A percentile compares a stretch with the other conserved stretches of the same genome.
These are phyloP conservation scores for Panthera uncia DNA, from an alignment of 2,113 vertebrate genomes.

Conservation along the genomic window DNA sequence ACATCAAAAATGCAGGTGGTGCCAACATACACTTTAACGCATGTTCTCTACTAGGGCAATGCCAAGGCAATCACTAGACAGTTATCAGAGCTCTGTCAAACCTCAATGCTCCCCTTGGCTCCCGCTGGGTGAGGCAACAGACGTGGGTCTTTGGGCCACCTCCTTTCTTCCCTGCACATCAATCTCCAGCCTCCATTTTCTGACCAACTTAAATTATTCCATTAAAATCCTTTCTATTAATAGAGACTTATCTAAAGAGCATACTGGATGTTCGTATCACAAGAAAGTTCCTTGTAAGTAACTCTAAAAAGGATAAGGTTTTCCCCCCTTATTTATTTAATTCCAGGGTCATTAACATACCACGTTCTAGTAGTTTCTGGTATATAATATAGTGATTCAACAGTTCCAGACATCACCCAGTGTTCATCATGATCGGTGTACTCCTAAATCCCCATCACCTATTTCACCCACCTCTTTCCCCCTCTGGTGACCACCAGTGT, in stretches of 20 bases:
- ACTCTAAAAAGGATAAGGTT: neutral
- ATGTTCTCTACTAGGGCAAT: neutral
- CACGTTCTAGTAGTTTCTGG: neutral
- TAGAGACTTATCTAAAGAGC: neutral
- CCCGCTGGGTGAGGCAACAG: neutral
- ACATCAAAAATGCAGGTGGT: neutral
- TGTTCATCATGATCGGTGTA: neutral
- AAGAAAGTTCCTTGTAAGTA: neutral
- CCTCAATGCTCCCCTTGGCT: neutral
- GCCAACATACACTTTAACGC: neutral
- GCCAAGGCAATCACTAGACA: neutral
- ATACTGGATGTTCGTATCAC: neutral
- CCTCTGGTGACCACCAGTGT: neutral
- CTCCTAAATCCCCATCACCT: neutral
- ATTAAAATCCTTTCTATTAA: neutral
- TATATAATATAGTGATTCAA: neutral
- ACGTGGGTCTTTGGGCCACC: neutral
- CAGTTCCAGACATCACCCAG: neutral
- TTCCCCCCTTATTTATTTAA: neutral
- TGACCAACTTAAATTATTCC: neutral
- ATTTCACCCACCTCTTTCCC: neutral
- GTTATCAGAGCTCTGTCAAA: neutral
- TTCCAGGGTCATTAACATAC: neutral
- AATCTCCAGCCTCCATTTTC: neutral
- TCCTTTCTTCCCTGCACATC: neutral